These are phyloP conservation scores for Drosophila sulfurigaster DNA, from an alignment of 1,140 invertebrate species.

Conservation along the genomic window DNA sequence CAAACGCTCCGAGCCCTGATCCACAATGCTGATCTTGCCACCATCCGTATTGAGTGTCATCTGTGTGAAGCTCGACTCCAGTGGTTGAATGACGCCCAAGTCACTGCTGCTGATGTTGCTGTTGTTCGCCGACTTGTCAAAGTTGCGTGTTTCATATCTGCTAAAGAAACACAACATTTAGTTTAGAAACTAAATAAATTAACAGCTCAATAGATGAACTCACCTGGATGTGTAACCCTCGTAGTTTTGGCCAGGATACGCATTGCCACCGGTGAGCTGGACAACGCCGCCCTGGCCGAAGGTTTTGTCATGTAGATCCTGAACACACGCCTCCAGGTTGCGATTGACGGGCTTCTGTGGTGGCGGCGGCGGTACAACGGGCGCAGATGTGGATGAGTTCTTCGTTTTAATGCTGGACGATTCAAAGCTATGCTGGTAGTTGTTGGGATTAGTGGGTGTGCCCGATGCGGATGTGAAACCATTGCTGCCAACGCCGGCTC, in stretches of 20 bases:
- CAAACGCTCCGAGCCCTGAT: constrained; percentile 76
- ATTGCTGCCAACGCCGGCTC: constrained; percentile 57
- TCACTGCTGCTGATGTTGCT: constrained; percentile 60
- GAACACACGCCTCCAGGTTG: constrained; percentile 82
- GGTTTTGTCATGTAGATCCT: constrained; percentile 84
- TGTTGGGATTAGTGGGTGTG: constrained; percentile 77
- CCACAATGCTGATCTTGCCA: constrained; percentile 77
- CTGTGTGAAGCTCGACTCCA: constrained; percentile 80
- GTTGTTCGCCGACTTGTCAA: constrained; percentile 71
- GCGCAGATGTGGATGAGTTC: constrained; percentile 46
- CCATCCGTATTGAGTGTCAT: constrained; percentile 81
- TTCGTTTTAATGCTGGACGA: constrained; percentile 74
- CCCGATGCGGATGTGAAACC: constrained; percentile 52
- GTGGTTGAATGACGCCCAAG: constrained; percentile 58
- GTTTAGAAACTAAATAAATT: neutral
- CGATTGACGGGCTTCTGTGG: constrained; percentile 77
- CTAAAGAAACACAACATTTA: neutral
- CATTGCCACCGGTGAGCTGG: constrained; percentile 69
- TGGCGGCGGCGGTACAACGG: constrained; percentile 50
- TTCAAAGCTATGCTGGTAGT: constrained; percentile 82
- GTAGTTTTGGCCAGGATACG: constrained; percentile 86
- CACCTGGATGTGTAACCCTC: constrained; percentile 88
- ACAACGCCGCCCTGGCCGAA: constrained; percentile 83
- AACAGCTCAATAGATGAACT: neutral
- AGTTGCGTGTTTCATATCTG: constrained; percentile 84